Conservation (phyloP, 2,888 invertebrate species). For the Bhutanitis thaidina region DNA sequence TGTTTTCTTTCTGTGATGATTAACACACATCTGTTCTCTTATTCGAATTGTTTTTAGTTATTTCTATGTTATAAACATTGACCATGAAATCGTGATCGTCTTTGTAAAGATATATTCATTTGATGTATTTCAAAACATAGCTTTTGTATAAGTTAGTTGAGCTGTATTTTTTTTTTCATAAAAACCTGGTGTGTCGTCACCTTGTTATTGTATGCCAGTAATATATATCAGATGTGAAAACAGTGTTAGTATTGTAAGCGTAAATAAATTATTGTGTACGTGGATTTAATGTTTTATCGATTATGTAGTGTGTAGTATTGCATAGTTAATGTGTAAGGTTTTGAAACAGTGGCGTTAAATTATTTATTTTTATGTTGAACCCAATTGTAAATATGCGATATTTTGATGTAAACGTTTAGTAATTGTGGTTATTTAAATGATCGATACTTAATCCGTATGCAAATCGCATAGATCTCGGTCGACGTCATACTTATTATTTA, state of each 20-base stretch:
- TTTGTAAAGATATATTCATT: background rate
- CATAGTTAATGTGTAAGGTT: slow-evolving; percentile 69
- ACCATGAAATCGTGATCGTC: background rate
- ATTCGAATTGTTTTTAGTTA: slow-evolving; percentile 17
- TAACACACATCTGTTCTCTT: slow-evolving; percentile 25
- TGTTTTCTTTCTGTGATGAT: slow-evolving; percentile 49
- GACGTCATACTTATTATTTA: slow-evolving; percentile 41
- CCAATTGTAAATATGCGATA: slow-evolving; percentile 71
- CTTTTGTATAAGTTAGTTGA: slow-evolving; percentile 3
- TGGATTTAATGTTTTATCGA: slow-evolving; percentile 53
- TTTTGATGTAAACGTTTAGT: slow-evolving; percentile 68
- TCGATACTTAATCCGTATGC: slow-evolving; percentile 46
- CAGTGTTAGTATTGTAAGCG: slow-evolving; percentile 44
- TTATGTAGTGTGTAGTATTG: slow-evolving; percentile 58
- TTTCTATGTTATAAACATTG: slow-evolving; percentile 1
- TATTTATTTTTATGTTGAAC: slow-evolving; percentile 79
- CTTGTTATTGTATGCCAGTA: slow-evolving; percentile 68
- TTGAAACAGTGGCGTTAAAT: slow-evolving; percentile 71
- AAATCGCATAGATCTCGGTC: slow-evolving; percentile 58
- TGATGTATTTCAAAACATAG: background rate
- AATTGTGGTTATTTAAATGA: slow-evolving; percentile 67
- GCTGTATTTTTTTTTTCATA: background rate
- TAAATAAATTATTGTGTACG: slow-evolving; percentile 59
- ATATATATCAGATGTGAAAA: slow-evolving; percentile 47
- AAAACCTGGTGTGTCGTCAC: slow-evolving; percentile 26